phyloP scores from a whole-genome alignment of 2,113 vertebrate genomes.

The Platysteira castanea region DNA sequence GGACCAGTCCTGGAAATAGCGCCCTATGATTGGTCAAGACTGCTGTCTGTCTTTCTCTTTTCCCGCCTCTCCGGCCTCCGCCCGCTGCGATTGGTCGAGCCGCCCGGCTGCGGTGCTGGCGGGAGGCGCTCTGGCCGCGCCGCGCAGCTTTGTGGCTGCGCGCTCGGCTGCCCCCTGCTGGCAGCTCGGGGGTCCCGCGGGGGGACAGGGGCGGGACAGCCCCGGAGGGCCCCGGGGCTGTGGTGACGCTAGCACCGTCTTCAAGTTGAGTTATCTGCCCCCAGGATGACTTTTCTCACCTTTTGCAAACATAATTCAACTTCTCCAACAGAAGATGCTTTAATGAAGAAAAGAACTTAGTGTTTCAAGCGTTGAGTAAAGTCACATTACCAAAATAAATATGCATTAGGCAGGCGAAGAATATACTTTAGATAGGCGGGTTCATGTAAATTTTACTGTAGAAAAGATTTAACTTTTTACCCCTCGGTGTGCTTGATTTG shows the following conservation, averaged over 20 bases:
- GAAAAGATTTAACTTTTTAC: not conserved
- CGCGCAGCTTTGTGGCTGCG: fast-evolving
- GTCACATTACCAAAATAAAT: not conserved
- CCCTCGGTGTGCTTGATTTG: not conserved
- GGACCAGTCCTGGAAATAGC: fast-evolving
- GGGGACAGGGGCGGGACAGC: fast-evolving
- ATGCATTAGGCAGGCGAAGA: not conserved
- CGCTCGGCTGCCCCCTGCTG: not conserved
- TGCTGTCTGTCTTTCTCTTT: fast-evolving
- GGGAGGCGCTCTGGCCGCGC: not conserved
- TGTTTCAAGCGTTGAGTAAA: not conserved
- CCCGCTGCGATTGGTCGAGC: not conserved
- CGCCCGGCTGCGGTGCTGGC: fast-evolving
- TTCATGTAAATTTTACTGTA: not conserved
- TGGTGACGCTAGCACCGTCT: fast-evolving
- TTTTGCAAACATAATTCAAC: not conserved
- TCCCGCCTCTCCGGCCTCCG: not conserved
- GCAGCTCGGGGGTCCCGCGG: fast-evolving
- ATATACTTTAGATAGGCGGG: not conserved
- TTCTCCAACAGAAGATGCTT: not conserved
- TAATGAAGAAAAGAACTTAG: not conserved
- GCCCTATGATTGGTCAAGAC: fast-evolving
- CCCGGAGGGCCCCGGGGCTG: fast-evolving
- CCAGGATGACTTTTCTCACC: not conserved
- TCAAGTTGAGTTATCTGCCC: not conserved